Conservation (phyloP, 2,888 invertebrate species). For the Apamea anceps region DNA sequence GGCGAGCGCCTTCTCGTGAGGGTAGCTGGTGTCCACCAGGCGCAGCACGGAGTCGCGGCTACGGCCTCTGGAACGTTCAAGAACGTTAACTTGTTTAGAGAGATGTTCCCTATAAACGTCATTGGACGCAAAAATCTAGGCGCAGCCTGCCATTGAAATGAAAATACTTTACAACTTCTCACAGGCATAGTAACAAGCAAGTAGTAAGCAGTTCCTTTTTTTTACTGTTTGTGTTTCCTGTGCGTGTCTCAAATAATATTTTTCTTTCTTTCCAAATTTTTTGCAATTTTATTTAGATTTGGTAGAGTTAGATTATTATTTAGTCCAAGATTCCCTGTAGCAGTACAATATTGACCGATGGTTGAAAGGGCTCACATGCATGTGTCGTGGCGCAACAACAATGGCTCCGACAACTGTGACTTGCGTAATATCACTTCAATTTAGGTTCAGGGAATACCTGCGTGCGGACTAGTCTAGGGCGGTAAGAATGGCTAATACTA, state of each 20-base stretch:
- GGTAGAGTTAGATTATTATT: not conserved
- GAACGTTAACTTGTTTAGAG: not conserved
- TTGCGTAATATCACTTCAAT: not conserved
- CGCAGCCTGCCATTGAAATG: not conserved
- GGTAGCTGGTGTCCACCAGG: slow-evolving; percentile 81
- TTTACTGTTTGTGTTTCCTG: not conserved
- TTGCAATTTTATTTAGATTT: not conserved
- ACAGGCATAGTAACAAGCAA: not conserved
- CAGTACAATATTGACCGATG: no score
- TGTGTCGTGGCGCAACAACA: no score
- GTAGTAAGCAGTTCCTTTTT: not conserved
- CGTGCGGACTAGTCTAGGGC: not conserved
- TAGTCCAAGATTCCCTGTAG: not conserved
- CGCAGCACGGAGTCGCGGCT: slow-evolving; percentile 81
- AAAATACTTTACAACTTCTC: not conserved
- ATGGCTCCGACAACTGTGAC: not conserved
- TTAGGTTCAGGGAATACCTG: not conserved
- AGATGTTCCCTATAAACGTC: not conserved
- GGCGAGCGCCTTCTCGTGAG: slow-evolving; percentile 83
- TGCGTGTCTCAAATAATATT: not conserved
- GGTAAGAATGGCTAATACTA: not conserved
- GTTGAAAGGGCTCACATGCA: not conserved
- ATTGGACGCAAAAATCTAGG: not conserved
- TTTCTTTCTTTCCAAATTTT: not conserved
- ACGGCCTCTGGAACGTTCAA: slow-evolving; percentile 73